Evolutionary conservation across 2,888 invertebrate species (phyloP), one percentile per base, ranked within the genome.

Genomic region (Linyphia triangularis): DNA sequence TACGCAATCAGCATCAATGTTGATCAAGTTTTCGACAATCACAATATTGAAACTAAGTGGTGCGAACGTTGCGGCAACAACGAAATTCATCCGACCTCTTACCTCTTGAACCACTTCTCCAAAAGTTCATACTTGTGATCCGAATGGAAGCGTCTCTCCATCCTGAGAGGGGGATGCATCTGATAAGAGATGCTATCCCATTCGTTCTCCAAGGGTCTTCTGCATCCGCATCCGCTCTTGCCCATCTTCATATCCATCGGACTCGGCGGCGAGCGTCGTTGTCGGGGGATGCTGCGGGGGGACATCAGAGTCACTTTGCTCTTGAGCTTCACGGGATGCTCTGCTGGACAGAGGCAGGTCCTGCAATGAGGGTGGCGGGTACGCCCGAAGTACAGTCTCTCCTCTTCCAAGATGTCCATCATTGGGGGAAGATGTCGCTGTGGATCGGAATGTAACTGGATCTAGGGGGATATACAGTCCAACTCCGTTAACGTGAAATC

Each of bases 51-150:
- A n/a, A n/a, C n/a, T n/a, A n/a, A n/a, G n/a, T n/a, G n/a, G n/a
- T n/a, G n/a, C n/a, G n/a, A n/a, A n/a, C n/a, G n/a, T n/a, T n/a
- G n/a, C n/a, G n/a, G n/a, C n/a, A n/a, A n/a, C n/a, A n/a, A n/a
- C n/a, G n/a, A n/a, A n/a, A n/a, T n/a, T n/a, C n/a, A 33, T 10
- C 10, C n/a, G 9, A 24, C 22, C 1, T 4, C 69, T 37, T 67
- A 81, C 86, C 73, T 67, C 22, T 75, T 67, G 13, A 86, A 86
- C 86, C 86, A 86, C 19, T 33, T 75, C 26, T 86, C 81, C 24
- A 86, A 65, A 0, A 67, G 22, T 0, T n/a, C 30, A 22, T 67
- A 81, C 22, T 86, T 86, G 10, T 75, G 73, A 6, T 85, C 85
- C 10, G 61, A n/a, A 10, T 79, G 85, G 6, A 69, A 30, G 16